Conservation (phyloP, 53 echinoderm and acorn worm genomes). For the Mesocentrotus franciscanus region DNA sequence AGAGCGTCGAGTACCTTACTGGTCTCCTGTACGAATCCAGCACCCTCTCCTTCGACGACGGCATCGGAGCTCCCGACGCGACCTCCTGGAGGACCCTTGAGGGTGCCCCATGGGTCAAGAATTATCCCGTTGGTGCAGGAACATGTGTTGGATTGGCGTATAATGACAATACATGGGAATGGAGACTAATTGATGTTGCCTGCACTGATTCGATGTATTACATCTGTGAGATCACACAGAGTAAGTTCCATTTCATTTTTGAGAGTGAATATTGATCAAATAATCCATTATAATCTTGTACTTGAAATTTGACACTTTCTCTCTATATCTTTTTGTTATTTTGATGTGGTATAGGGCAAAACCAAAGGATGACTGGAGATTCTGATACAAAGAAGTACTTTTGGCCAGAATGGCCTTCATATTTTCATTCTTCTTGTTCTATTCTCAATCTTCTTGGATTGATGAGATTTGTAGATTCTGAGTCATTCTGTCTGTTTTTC, state of each 20-base stretch:
- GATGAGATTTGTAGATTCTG: too few species aligned
- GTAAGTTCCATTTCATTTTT: conserved; percentile 62
- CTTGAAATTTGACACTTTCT: too few species aligned
- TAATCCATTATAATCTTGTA: too few species aligned
- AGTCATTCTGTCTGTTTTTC: not conserved
- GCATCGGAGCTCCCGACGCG: conserved; percentile 68
- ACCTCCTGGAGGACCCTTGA: conserved; percentile 69
- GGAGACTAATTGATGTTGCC: conserved; percentile 70
- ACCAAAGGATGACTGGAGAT: too few species aligned
- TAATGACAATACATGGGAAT: conserved; percentile 71
- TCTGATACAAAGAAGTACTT: too few species aligned
- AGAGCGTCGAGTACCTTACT: conserved; percentile 54
- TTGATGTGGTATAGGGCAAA: too few species aligned
- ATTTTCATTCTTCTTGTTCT: too few species aligned
- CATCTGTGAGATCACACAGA: conserved; percentile 85
- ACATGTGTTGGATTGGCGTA: conserved; percentile 76
- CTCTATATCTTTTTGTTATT: too few species aligned
- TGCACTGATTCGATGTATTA: conserved; percentile 56
- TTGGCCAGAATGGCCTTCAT: too few species aligned
- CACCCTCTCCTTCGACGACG: conserved; percentile 70
- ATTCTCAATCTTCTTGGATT: too few species aligned
- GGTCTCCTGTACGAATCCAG: conserved; percentile 70
- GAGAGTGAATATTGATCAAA: too few species aligned
- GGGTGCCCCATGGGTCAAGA: conserved; percentile 72
- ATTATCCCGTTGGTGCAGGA: conserved; percentile 71